These are phyloP conservation scores for Atractosteus spatula DNA, from an alignment of 2,113 vertebrate species.

Conservation along the genomic window DNA sequence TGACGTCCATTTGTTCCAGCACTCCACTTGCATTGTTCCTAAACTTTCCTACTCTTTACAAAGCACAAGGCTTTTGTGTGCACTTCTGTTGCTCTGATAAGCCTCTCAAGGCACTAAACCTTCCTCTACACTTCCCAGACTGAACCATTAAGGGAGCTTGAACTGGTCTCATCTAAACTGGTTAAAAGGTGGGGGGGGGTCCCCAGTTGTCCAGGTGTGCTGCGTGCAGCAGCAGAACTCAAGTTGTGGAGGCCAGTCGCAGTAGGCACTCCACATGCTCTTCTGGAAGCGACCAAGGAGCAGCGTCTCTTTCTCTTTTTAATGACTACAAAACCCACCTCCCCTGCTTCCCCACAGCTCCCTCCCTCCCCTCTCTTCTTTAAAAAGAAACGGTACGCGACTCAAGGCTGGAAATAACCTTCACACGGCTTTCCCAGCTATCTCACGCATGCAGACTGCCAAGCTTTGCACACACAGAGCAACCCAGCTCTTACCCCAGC, in stretches of 20 bases:
- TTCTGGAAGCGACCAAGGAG: no score
- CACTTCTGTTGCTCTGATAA: no score
- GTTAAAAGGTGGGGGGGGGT: no score
- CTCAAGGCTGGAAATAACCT: constrained; percentile 72
- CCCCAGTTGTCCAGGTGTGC: no score
- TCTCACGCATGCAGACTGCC: constrained; percentile 29
- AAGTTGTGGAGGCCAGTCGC: no score
- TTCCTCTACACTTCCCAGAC: no score
- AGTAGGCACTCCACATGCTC: no score
- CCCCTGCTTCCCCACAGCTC: constrained; percentile 6
- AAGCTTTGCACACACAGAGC: constrained; percentile 29
- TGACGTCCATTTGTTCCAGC: not conserved
- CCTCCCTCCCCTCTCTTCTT: constrained; percentile 26
- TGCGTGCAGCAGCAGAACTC: no score
- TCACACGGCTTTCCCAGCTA: constrained; percentile 67
- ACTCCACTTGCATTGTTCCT: constrained; percentile 5
- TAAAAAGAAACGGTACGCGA: constrained; percentile 54
- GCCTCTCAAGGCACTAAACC: no score
- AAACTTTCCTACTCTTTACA: constrained; percentile 25
- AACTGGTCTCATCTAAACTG: no score
- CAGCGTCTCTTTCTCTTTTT: not conserved
- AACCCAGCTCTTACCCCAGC: constrained; percentile 61
- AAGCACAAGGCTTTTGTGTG: not conserved
- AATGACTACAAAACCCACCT: not conserved
- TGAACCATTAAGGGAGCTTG: no score